These are phyloP conservation scores for Odocoileus virginianus DNA, from an alignment of 2,113 vertebrate species.

Conservation along the genomic window DNA sequence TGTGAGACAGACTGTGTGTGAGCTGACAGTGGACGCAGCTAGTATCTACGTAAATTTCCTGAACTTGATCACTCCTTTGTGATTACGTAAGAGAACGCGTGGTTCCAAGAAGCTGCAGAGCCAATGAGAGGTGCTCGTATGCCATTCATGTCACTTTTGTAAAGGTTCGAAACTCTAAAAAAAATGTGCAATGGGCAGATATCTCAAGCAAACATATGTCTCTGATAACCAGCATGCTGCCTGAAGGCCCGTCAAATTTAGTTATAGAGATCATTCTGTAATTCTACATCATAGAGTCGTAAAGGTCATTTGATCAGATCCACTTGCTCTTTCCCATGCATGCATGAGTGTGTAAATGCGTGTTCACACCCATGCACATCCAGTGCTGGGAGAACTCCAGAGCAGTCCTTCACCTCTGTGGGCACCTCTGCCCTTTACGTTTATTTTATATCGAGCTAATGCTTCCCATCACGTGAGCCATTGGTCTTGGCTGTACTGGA, in stretches of 20 bases:
- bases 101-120: fast-evolving
- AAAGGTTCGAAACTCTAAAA: neutral
- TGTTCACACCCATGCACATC: neutral
- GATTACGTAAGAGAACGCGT: fast-evolving
- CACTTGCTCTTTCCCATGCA: fast-evolving
- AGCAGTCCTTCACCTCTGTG: neutral
- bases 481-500: neutral
- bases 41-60: fast-evolving
- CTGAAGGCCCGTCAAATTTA: neutral
- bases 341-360: fast-evolving
- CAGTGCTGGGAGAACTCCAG: neutral
- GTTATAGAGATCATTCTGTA: neutral
- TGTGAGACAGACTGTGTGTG: fast-evolving
- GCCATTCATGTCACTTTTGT: neutral
- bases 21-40: too few species aligned
- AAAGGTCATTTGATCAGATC: neutral
- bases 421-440: neutral
- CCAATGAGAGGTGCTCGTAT: fast-evolving
- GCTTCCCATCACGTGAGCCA: neutral
- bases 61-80: too few species aligned
- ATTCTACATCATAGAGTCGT: neutral
- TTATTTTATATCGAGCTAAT: neutral
- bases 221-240: neutral
- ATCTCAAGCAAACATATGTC: neutral
- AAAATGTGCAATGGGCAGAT: neutral